Evolutionary conservation across 2,797 vertebrate genomes (phyloP), one percentile per base, ranked within the genome.

Genomic region (Somateria mollissima): DNA sequence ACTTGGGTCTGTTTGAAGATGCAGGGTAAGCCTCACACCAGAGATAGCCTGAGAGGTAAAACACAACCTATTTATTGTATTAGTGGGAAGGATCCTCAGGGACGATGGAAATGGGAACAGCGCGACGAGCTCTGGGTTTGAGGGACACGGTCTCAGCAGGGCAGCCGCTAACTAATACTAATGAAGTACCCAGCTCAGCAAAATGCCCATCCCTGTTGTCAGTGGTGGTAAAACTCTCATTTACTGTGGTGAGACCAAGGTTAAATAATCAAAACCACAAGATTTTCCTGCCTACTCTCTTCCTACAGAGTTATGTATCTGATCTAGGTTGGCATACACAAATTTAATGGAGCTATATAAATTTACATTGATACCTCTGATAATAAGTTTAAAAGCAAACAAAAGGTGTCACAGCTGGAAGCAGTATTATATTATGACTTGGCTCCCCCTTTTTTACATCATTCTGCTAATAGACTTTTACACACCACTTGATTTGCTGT

Each of bases 131-230:
- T 73, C 24, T 28, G n/a, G 18, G 27, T 62, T 39, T 61, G 62
- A 47, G 14, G 79, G 47, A 67, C 3, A 13, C 1, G 0, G 25
- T 25, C 14, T 61, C 5, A 32, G 30, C 0, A 0, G 30, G 13
- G 21, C 54, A 39, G 39, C 24, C 5, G 5, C 27, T 60, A 70
- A 20, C 41, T 49, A 47, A 34, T 32, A 27, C 21, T 47, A 17
- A 37, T 37, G 28, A 49, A 57, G 58, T 36, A n/a, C 19, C 32
- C 25, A 27, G 43, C 43, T 53, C 57, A 32, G 41, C 12, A 61
- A 53, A 61, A 79, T 37, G 34, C 15, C 54, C 43, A n/a, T 43
- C 11, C 5, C 17, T 74, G 61, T 79, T 76, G 14, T 32, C 45
- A 54, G 39, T 1, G 6, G 47, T 54, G 16, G 56, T 66, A 36